Base-by-base conservation (phyloP, 2,888 invertebrate genomes). In the Punctoribates punctum region DNA sequence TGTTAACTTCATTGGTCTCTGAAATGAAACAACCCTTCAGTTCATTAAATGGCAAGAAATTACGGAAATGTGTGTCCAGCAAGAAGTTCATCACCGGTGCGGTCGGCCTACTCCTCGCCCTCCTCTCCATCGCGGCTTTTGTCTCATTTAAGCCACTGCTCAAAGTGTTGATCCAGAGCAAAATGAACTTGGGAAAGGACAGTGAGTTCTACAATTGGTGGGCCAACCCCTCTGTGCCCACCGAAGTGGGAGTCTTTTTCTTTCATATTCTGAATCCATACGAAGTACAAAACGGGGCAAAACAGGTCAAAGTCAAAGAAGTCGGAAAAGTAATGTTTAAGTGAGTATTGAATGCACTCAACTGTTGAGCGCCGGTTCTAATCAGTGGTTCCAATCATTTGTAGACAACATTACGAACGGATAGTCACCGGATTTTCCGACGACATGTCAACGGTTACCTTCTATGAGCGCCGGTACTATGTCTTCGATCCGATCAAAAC, bases 241-340 rank as follows among this genome's bases (percentile, higher is more conserved):
- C 76, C 1, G 76, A 76, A 48, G 76, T 76, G n/a, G 76, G 76
- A 23, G 73, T 76, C 29, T 57, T 57, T 48, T 76, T 76, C 42
- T 76, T 76, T 51, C 76, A 76, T 62, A 38, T 76, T n/a, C 60
- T 72, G 20, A 76, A 76, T 48, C 73, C 76, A n/a, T 72, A 73
- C 20, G 73, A 51, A 8, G 76, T 76, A 20, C 73, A 76, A 65
- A 73, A 76, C 27, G 76, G 76, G 0, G 54, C 38, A 3, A 57
- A 73, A 48, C 51, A 20, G 6, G 38, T 76, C 25, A 62, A 42
- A 42, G 57, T 76, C 9, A 48, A 51, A 25, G 76, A 76, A 73
- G 73, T 73, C 51, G 76, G 76, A 1, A 73, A 46, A 60, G 54
- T 73, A n/a, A 73, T 73, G 73, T 76, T 76, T 25, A 23, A 76